Percentiles rank a stretch among this genome's conserved stretches.
Evolutionary conservation across 2,113 vertebrate genomes (phyloP).

Genomic region (Anseranas semipalmata): DNA sequence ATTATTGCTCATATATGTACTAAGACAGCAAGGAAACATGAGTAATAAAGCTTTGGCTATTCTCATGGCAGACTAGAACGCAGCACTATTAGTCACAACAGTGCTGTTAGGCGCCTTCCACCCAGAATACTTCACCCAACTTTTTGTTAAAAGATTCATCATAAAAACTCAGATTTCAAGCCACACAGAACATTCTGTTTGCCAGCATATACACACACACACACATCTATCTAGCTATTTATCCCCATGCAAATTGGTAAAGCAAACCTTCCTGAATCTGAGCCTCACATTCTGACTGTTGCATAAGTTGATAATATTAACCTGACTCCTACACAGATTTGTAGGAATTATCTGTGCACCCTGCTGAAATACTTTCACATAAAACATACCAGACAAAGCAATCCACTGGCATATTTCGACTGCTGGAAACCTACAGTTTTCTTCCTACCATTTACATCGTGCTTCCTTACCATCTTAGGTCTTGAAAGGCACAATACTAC

Average conservation of each 20-base stretch:
- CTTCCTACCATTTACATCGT: neutral
- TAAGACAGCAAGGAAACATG: constrained; percentile 3
- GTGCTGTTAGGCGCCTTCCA: accelerated
- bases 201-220: neutral
- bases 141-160: neutral
- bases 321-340: neutral
- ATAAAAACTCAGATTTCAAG: constrained; percentile 18
- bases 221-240: neutral
- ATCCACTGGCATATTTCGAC: neutral
- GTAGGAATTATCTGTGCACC: neutral
- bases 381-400: neutral
- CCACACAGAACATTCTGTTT: neutral
- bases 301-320: neutral
- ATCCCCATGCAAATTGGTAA: neutral
- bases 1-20: neutral
- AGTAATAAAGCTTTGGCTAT: neutral
- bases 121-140: neutral
- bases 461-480: neutral
- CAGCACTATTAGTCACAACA: neutral
- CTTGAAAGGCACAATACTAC: neutral
- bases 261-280: neutral
- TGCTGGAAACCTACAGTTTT: neutral
- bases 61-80: neutral
- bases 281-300: neutral
- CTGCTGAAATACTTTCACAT: neutral